Evolutionary conservation across 2,797 vertebrate genomes (phyloP), one percentile per base, ranked within the genome.

Genomic region (Distichodus sexfasciatus): DNA sequence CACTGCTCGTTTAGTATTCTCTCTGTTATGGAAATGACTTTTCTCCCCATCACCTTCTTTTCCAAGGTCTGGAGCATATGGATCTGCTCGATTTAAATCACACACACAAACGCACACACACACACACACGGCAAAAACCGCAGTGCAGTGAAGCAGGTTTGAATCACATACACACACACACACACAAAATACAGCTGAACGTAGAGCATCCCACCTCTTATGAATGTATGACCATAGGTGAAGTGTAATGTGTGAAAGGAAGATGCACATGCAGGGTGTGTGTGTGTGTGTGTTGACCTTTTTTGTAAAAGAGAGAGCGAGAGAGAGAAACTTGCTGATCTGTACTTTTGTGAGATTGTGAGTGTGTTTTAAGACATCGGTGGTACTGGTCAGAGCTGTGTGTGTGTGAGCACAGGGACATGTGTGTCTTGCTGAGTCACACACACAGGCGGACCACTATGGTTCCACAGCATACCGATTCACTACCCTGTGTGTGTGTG

Each of bases 381-480:
- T 44, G 36, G 58, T 50, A 19, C 33, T 28, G 48, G 31, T 54
- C 23, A 62, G 29, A 41, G 62, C n/a, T 69, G 57, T 50, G 24
- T 61, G 41, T 47, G 46, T 53, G 46, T 21, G 54, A 23, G 28
- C 33, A 26, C 7, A 15, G 59, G 53, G 31, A 35, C 53, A 64
- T 67, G 64, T 62, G 40, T 47, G 19, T 54, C 23, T 41, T 63
- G 44, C 61, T 70, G 73, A 74, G 72, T 77, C 76, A 74, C 67
- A 50, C 67, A 50, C 58, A 55, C 61, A 60, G 50, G 47, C 58
- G 74, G 71, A 71, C 66, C 70, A 57, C 61, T 72, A 66, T 31
- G 63, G 68, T 57, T 48, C 26, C 15, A 17, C 55, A 50, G 31
- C 61, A 33, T 63, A 10, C 36, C 12, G 47, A 23, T 60, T 4